Conservation (phyloP, 2,797 vertebrate species). For the Xerus rutilus region DNA sequence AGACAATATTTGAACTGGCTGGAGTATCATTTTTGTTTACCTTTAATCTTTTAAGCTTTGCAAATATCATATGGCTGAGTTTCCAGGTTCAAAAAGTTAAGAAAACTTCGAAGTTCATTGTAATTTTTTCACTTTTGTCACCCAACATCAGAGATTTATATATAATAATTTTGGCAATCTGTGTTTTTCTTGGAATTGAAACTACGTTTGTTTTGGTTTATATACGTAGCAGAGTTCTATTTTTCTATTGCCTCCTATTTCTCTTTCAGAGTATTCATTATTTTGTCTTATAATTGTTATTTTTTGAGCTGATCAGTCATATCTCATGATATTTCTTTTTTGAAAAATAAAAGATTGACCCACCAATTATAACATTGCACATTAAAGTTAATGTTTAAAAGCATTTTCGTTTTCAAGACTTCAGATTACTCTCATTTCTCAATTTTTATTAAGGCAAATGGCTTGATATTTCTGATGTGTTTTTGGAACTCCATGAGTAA, state of each 20-base stretch:
- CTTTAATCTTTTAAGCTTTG: background rate
- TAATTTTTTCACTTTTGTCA: background rate
- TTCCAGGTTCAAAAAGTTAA: background rate
- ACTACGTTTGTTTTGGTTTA: background rate
- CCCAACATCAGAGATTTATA: background rate
- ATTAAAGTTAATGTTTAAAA: background rate
- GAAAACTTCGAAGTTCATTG: background rate
- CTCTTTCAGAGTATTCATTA: background rate
- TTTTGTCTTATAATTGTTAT: background rate
- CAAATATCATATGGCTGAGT: background rate
- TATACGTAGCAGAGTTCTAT: background rate
- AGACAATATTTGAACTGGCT: background rate
- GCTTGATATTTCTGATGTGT: background rate
- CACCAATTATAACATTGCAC: background rate
- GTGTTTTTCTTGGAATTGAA: background rate
- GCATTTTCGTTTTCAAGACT: background rate
- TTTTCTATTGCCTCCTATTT: background rate
- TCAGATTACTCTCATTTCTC: background rate
- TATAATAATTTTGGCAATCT: background rate
- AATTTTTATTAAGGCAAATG: slow-evolving; percentile 18
- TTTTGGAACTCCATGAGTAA: background rate
- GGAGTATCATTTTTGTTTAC: background rate
- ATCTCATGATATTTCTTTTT: background rate
- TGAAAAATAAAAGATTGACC: background rate
- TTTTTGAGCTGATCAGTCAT: background rate